These are phyloP conservation scores for Tenthredo notha DNA, from an alignment of 2,888 invertebrate species.

Conservation along the genomic window DNA sequence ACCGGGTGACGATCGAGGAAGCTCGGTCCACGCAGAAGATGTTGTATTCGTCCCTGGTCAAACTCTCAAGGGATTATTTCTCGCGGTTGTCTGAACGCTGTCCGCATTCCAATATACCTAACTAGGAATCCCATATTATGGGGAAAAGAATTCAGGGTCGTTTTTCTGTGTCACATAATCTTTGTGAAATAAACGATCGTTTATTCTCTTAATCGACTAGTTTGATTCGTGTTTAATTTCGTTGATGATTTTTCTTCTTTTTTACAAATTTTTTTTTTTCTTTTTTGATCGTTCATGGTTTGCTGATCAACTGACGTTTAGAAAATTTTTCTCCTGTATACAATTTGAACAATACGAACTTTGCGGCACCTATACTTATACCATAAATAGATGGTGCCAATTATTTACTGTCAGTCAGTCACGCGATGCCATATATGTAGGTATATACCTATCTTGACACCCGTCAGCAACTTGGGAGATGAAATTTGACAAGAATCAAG, in stretches of 20 bases:
- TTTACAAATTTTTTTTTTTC: neutral
- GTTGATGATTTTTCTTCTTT: neutral
- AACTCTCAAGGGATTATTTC: neutral
- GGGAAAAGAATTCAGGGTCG: slow-evolving; percentile 15
- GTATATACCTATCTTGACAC: slow-evolving; percentile 29
- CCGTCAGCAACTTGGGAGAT: neutral
- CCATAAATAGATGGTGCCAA: slow-evolving; percentile 38
- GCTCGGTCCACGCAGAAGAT: neutral
- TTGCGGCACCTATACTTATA: slow-evolving; percentile 4
- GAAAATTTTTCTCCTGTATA: neutral
- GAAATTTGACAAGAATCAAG: slow-evolving; percentile 27
- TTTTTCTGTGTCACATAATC: neutral
- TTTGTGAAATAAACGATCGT: neutral
- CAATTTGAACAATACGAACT: neutral
- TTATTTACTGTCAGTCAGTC: slow-evolving; percentile 44
- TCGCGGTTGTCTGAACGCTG: neutral
- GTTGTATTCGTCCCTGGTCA: neutral
- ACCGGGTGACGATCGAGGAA: slow-evolving; percentile 42
- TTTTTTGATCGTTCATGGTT: neutral
- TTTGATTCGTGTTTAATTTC: neutral
- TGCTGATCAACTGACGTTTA: neutral
- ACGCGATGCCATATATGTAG: slow-evolving; percentile 23
- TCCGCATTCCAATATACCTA: neutral
- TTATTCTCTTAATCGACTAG: neutral
- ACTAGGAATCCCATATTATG: neutral